These are phyloP conservation scores for Cygnus buccinator DNA, from an alignment of 2,113 vertebrate species.

Conservation along the genomic window DNA sequence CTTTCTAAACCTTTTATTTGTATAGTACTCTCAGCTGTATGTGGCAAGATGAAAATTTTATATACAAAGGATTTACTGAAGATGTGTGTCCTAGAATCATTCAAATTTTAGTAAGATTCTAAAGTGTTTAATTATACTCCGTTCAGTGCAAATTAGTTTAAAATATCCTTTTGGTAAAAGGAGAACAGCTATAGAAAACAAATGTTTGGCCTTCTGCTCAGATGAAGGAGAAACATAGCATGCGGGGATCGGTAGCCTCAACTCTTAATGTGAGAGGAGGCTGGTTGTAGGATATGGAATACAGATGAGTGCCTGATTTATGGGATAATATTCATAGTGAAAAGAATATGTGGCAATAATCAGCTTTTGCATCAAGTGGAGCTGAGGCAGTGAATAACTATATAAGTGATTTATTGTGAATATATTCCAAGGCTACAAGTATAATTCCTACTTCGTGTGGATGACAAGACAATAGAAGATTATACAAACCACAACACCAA, in stretches of 20 bases:
- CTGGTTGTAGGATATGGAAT: neutral
- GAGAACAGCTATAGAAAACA: neutral
- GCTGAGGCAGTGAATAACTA: conserved; percentile 16
- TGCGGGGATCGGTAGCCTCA: neutral
- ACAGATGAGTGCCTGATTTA: conserved; percentile 39
- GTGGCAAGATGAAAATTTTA: neutral
- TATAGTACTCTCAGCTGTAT: neutral
- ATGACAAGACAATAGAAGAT: conserved; percentile 71
- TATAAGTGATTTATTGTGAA: conserved; percentile 12
- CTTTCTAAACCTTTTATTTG: neutral
- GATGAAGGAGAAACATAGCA: conserved; percentile 61
- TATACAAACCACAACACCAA: conserved; percentile 57
- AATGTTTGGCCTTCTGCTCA: conserved; percentile 54
- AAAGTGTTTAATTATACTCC: neutral
- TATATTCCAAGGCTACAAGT: conserved; percentile 17
- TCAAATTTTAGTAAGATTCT: neutral
- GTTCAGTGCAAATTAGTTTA: neutral
- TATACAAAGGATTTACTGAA: neutral
- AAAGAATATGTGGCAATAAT: conserved; percentile 38
- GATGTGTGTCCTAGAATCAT: neutral
- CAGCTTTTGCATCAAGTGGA: conserved; percentile 33
- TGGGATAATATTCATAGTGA: neutral
- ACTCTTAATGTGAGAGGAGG: neutral
- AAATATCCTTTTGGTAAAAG: neutral
- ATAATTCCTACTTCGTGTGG: conserved; percentile 7